Conservation (phyloP, 1,140 invertebrate genomes). For the Brachionus asplanchnoidis region DNA sequence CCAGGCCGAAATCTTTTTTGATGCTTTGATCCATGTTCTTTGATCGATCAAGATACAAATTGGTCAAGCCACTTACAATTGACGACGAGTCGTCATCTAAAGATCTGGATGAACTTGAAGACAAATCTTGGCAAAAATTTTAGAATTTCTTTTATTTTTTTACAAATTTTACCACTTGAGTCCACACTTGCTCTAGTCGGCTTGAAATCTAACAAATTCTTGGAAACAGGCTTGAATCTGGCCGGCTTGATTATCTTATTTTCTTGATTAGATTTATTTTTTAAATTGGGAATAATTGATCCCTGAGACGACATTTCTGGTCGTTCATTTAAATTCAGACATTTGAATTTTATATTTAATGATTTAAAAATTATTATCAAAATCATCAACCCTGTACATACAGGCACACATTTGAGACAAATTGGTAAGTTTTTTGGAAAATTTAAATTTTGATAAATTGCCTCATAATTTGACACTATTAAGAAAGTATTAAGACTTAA, state of each 20-base stretch:
- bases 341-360: neutral
- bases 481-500: neutral
- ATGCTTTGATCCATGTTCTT: neutral
- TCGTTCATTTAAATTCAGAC: neutral
- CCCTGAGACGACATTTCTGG: neutral
- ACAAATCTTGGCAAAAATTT: neutral
- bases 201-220: neutral
- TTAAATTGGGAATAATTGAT: neutral
- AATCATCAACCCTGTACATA: neutral
- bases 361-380: neutral
- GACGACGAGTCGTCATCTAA: constrained; percentile 1
- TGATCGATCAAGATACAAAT: neutral
- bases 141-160: neutral
- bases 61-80: constrained; percentile 16
- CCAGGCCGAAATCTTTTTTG: neutral
- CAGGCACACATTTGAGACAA: neutral
- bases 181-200: neutral
- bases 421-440: neutral
- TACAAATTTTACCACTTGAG: neutral
- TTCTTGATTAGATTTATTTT: neutral
- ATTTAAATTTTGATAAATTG: neutral
- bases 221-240: neutral
- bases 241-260: neutral
- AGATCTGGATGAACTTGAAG: neutral
- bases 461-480: neutral